Conservation (phyloP, 2,113 vertebrate genomes). For the Pycnonotus jocosus region DNA sequence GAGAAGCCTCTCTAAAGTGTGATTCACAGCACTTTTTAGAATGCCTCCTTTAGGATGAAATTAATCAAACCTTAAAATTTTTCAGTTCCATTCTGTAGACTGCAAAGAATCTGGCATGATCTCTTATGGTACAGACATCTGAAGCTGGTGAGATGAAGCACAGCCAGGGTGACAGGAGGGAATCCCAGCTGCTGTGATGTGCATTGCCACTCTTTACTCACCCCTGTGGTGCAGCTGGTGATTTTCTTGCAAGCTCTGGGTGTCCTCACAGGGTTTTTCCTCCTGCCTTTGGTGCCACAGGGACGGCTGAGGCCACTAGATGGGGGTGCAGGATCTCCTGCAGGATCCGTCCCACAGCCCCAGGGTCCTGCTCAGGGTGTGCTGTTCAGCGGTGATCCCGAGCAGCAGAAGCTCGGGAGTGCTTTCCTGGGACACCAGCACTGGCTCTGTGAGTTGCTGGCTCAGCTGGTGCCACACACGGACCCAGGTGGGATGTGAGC, state of each 20-base stretch:
- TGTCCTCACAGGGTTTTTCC: neutral
- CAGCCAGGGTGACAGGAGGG: neutral
- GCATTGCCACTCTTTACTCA: accelerated
- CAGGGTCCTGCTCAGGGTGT: accelerated
- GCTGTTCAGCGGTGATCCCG: accelerated
- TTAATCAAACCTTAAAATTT: neutral
- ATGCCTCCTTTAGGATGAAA: neutral
- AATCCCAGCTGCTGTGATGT: neutral
- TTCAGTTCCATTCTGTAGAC: neutral
- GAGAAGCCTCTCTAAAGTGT: neutral
- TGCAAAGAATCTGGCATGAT: neutral
- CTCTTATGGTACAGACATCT: accelerated
- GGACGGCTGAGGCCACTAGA: neutral
- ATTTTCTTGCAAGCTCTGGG: neutral
- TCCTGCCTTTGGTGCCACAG: neutral
- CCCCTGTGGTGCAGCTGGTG: accelerated
- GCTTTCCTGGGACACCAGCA: accelerated
- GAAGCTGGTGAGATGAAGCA: neutral
- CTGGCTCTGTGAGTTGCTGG: accelerated
- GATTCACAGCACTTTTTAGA: neutral
- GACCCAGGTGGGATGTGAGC: accelerated
- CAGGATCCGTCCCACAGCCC: neutral
- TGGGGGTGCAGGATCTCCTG: conserved; percentile 36
- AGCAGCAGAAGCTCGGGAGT: accelerated
- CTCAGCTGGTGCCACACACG: neutral